Conservation (phyloP, 1,140 invertebrate genomes). For the Apis cerana region DNA sequence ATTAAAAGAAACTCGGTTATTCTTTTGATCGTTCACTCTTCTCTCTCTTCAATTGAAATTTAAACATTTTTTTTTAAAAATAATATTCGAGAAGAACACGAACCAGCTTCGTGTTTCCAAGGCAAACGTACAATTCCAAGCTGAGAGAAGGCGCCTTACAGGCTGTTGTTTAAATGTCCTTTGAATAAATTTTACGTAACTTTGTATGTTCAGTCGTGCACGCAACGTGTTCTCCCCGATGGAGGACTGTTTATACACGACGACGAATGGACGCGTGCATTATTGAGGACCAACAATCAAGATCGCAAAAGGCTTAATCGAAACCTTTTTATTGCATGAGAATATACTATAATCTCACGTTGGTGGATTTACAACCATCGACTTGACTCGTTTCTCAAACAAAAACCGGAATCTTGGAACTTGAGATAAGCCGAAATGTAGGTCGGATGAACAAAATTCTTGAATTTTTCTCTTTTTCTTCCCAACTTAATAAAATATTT, state of each 20-base stretch:
- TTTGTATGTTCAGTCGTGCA: not conserved
- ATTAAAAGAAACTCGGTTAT: no score
- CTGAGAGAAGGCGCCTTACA: not conserved
- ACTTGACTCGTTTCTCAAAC: not conserved
- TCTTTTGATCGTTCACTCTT: no score
- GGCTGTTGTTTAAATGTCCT: no score
- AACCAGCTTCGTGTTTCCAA: no score
- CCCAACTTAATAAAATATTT: no score
- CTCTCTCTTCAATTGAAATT: no score
- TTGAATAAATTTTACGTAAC: not conserved
- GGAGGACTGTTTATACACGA: not conserved
- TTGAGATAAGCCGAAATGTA: not conserved
- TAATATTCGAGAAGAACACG: no score
- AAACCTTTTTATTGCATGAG: constrained; percentile 10
- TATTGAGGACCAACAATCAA: constrained; percentile 5
- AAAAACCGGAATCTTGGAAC: not conserved
- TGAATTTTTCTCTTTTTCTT: not conserved
- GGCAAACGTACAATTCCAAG: not conserved
- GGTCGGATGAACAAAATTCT: not conserved
- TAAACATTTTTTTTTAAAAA: no score
- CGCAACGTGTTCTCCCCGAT: not conserved
- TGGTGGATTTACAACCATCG: not conserved
- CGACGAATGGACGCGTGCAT: not conserved
- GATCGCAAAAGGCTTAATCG: constrained; percentile 7
- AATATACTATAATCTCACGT: constrained; percentile 6